A percentile compares a stretch with the other conserved stretches of the same genome.
These are phyloP conservation scores for Drosophila nigrodunni DNA, from an alignment of 1,140 invertebrate genomes.

Conservation along the genomic window DNA sequence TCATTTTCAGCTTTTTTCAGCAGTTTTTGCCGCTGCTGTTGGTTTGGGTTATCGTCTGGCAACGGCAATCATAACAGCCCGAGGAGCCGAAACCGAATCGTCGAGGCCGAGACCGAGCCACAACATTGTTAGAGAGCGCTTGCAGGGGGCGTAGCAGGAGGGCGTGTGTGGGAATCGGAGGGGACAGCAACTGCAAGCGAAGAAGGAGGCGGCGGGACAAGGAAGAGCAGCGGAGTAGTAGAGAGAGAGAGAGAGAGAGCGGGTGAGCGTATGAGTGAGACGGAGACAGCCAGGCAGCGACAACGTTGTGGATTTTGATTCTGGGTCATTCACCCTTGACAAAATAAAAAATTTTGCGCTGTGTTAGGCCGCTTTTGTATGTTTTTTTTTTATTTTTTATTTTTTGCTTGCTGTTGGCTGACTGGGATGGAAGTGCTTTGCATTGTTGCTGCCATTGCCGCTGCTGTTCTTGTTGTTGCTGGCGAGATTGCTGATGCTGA, in stretches of 20 bases:
- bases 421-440: constrained; percentile 38
- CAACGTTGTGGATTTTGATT: constrained; percentile 81
- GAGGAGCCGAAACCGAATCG: constrained; percentile 48
- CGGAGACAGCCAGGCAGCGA: constrained; percentile 45
- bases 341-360: constrained; percentile 75
- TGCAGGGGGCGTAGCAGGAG: constrained; percentile 17
- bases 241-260: constrained; percentile 15
- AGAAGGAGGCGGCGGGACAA: constrained; percentile 39
- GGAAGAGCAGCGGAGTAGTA: constrained; percentile 28
- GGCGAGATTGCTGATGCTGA: constrained; percentile 49
- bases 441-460: constrained; percentile 41
- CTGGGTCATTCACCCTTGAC: constrained; percentile 82
- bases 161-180: neutral
- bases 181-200: constrained; percentile 40
- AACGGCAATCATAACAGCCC: constrained; percentile 80
- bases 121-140: constrained; percentile 50
- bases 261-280: neutral
- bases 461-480: constrained; percentile 24
- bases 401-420: constrained; percentile 1
- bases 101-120: constrained; percentile 35
- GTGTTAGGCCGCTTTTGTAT: constrained; percentile 79
- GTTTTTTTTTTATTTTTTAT: constrained; percentile 44
- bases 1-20: constrained; percentile 38
- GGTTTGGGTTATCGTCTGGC: constrained; percentile 81
- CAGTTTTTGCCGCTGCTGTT: constrained; percentile 33